Percentiles rank a stretch among this genome's conserved stretches.
Conservation (phyloP, 2,797 vertebrate species). For the Rhyacichthys aspro region DNA sequence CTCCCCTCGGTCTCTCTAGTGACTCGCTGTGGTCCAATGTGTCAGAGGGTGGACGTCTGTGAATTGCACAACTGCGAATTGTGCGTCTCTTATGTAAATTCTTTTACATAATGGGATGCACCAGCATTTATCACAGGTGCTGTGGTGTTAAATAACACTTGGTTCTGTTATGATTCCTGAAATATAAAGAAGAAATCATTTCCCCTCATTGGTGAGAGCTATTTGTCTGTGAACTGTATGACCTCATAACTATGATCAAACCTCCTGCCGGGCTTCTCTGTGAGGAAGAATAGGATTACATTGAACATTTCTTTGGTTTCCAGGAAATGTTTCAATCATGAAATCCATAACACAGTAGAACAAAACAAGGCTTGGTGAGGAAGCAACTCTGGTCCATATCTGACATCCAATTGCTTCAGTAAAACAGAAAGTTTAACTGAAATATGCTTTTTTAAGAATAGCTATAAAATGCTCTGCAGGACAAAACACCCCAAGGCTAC, state of each 20-base stretch:
- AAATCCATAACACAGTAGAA: conserved; percentile 56
- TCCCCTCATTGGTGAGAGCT: conserved; percentile 23
- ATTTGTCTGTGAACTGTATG: conserved; percentile 46
- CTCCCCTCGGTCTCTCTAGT: conserved; percentile 30
- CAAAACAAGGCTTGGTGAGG: conserved; percentile 32
- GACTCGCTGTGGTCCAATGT: conserved; percentile 40
- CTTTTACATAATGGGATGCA: conserved; percentile 19
- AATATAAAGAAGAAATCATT: conserved; percentile 10
- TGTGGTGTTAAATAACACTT: conserved; percentile 5
- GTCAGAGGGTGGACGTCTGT: conserved; percentile 34
- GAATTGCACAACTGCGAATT: conserved; percentile 32
- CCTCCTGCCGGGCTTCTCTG: conserved; percentile 36
- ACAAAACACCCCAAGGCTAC: conserved; percentile 27
- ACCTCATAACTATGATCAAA: conserved; percentile 53
- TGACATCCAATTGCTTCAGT: conserved; percentile 51
- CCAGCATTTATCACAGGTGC: conserved; percentile 3
- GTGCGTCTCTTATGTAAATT: conserved; percentile 18
- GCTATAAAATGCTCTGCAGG: conserved; percentile 34
- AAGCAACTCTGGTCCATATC: conserved; percentile 39
- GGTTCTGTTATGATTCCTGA: conserved; percentile 18
- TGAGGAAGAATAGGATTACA: conserved; percentile 48
- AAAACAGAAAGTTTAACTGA: conserved; percentile 41
- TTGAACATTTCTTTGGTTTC: conserved; percentile 47
- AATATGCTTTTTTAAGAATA: conserved; percentile 33
- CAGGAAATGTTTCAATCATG: conserved; percentile 50